These are phyloP conservation scores for Pelagia noctiluca DNA, from an alignment of 30 jellyfish, hydroid and myxozoan genomes.

Conservation along the genomic window DNA sequence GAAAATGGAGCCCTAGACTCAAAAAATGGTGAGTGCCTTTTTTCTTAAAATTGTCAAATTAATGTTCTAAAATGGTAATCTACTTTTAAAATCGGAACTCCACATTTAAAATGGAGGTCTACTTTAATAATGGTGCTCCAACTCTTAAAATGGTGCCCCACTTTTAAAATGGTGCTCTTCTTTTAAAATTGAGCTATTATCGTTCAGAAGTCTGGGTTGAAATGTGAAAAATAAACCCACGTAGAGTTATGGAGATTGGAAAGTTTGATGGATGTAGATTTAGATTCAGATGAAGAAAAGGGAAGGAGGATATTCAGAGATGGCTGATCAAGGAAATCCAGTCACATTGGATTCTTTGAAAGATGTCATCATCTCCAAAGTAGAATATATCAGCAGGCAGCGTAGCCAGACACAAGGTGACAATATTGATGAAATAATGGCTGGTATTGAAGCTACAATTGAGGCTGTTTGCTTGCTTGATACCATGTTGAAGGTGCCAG, in stretches of 20 bases:
- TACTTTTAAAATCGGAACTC: slow-evolving; percentile 5
- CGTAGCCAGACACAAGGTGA: slow-evolving; percentile 7
- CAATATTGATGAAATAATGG: slow-evolving; percentile 4
- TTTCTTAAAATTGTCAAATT: slow-evolving; percentile 8
- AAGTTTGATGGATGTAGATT: neutral
- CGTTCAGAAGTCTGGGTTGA: too few relatives aligned
- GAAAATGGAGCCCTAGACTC: slow-evolving; percentile 5
- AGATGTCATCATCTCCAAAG: neutral
- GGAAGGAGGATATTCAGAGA: neutral
- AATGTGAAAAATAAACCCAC: neutral
- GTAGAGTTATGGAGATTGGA: neutral
- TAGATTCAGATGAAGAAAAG: neutral
- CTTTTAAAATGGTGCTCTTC: neutral
- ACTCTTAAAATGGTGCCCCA: too few relatives aligned
- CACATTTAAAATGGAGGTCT: too few relatives aligned
- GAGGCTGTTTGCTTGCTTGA: slow-evolving; percentile 37
- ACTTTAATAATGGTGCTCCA: too few relatives aligned
- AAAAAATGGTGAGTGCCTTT: slow-evolving; percentile 9
- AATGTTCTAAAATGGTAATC: neutral
- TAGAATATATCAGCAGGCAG: slow-evolving; percentile 2
- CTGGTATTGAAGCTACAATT: slow-evolving; percentile 11
- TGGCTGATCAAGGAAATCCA: neutral
- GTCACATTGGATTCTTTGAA: neutral
- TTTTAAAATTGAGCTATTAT: too few relatives aligned
- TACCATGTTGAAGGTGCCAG: slow-evolving; percentile 35